These are phyloP conservation scores for Pao palembangensis DNA, from an alignment of 2,113 vertebrate genomes.

Conservation along the genomic window DNA sequence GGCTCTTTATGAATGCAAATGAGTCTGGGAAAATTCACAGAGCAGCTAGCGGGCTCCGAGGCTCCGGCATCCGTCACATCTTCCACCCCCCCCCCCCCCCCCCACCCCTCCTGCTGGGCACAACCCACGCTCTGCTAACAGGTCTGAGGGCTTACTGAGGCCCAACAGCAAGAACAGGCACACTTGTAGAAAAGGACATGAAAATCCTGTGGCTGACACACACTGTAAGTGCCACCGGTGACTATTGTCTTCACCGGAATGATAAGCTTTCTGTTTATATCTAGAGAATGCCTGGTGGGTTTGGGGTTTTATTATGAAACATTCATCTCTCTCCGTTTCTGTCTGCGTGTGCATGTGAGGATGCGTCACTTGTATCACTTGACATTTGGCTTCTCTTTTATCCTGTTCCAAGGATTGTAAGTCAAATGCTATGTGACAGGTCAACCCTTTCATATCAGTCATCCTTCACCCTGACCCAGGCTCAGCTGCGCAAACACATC, in stretches of 20 bases:
- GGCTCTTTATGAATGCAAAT: constrained; percentile 99
- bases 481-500: constrained; percentile 56
- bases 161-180: constrained; percentile 69
- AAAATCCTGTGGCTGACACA: constrained; percentile 63
- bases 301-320: constrained; percentile 63
- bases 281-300: constrained; percentile 53
- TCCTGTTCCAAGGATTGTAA: constrained; percentile 70
- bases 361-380: constrained; percentile 71
- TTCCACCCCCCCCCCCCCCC: no score
- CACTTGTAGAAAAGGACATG: constrained; percentile 55
- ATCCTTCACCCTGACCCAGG: constrained; percentile 67
- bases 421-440: constrained; percentile 74
- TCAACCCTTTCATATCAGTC: constrained; percentile 68
- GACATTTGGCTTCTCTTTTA: constrained; percentile 75
- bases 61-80: constrained; percentile 84
- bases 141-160: constrained; percentile 67
- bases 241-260: constrained; percentile 62
- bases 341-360: constrained; percentile 34
- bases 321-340: constrained; percentile 50
- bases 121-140: constrained; percentile 66
- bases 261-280: constrained; percentile 60
- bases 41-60: constrained; percentile 79
- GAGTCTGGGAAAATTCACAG: constrained; percentile 88
- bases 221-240: constrained; percentile 47
- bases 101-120: constrained; percentile 67